Evolutionary conservation across 2,888 invertebrate genomes (phyloP).

Genomic region (Caenorhabditis panamensis): DNA sequence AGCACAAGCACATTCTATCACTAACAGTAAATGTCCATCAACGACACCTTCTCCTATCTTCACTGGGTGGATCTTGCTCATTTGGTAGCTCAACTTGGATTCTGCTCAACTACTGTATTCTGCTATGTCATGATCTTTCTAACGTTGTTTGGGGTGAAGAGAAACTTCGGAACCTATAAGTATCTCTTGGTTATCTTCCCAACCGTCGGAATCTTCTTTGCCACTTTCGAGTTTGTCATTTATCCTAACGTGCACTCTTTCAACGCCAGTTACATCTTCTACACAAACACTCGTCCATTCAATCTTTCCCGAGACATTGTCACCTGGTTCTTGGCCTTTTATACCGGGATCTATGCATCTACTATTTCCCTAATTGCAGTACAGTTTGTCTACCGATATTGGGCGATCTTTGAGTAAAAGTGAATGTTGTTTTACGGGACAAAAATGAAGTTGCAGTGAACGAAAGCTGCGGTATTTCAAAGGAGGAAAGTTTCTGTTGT

Average conservation of each 20-base stretch:
- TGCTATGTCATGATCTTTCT: slow-evolving; percentile 17
- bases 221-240: slow-evolving; percentile 17
- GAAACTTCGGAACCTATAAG: slow-evolving; percentile 22
- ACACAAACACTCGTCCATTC: slow-evolving; percentile 8
- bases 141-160: slow-evolving; percentile 9
- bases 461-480: slow-evolving; percentile 20
- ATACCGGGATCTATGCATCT: slow-evolving; percentile 9
- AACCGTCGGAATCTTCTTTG: slow-evolving; percentile 25
- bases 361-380: not conserved
- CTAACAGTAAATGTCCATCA: no score
- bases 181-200: slow-evolving; percentile 22
- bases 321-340: not conserved
- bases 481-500: slow-evolving; percentile 8
- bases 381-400: slow-evolving; percentile 15
- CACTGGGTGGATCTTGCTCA: not conserved
- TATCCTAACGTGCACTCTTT: slow-evolving; percentile 28
- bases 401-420: not conserved
- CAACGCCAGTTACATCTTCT: slow-evolving; percentile 29
- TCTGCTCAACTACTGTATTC: slow-evolving; percentile 6
- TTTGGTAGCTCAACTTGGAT: slow-evolving; percentile 6
- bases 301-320: not conserved
- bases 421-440: not conserved
- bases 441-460: slow-evolving; percentile 3
- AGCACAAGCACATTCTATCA: no score
- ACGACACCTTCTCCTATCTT: not conserved